A percentile compares a stretch with the other conserved stretches of the same genome.
Conservation (phyloP, 1,140 invertebrate species). For the Zaprionus taronus region DNA sequence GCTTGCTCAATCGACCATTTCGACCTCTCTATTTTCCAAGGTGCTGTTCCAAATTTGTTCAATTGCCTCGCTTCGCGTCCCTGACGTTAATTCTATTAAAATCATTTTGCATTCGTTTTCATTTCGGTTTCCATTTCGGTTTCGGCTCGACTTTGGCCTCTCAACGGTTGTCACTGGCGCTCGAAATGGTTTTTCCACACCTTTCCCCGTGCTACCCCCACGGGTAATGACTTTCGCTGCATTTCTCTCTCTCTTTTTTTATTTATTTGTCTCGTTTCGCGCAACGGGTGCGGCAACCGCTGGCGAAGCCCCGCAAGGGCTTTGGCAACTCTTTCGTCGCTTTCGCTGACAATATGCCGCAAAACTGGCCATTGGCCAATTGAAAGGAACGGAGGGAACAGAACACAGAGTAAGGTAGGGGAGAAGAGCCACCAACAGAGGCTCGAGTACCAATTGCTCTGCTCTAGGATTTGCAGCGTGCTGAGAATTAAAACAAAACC, state of each 20-base stretch:
- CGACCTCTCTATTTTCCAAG: conserved; percentile 42
- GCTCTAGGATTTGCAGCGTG: conserved; percentile 65
- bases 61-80: conserved; percentile 39
- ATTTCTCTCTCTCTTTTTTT: neutral
- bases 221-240: conserved; percentile 77
- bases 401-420: neutral
- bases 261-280: conserved; percentile 27
- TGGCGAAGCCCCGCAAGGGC: conserved; percentile 38
- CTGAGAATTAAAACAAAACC: conserved; percentile 72
- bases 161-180: conserved; percentile 57
- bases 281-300: conserved; percentile 40
- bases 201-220: conserved; percentile 7
- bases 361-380: conserved; percentile 49
- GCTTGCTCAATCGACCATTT: conserved; percentile 1
- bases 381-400: neutral
- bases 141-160: conserved; percentile 46
- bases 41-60: conserved; percentile 53
- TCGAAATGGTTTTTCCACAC: neutral
- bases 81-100: conserved; percentile 77
- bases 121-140: conserved; percentile 10
- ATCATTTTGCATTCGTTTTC: conserved; percentile 63
- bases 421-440: neutral
- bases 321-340: conserved; percentile 59
- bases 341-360: conserved; percentile 70
- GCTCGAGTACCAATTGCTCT: conserved; percentile 63